These are phyloP conservation scores for Dolomedes plantarius DNA, from an alignment of 2,888 invertebrate genomes.

Conservation along the genomic window DNA sequence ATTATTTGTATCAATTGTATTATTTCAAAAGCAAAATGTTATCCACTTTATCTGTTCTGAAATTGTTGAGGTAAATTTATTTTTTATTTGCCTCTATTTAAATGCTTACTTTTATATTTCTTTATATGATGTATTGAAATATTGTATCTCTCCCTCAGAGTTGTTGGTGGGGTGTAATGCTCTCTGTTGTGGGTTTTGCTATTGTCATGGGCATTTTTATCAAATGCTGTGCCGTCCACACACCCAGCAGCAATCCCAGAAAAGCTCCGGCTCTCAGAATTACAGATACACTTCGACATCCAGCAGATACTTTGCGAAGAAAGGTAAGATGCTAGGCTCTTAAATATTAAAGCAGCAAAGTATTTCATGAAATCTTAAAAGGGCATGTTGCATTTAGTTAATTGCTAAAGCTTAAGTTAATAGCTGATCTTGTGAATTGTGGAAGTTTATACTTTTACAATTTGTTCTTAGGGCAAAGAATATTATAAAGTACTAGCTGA, in stretches of 20 bases:
- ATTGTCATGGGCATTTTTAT: conserved; percentile 98
- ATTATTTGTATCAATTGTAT: too few relatives aligned
- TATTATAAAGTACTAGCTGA: too few relatives aligned
- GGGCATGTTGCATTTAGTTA: too few relatives aligned
- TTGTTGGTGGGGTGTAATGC: conserved; percentile 95
- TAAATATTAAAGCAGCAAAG: not conserved
- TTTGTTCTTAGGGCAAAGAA: too few relatives aligned
- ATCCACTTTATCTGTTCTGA: too few relatives aligned
- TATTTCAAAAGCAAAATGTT: too few relatives aligned
- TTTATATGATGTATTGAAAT: not conserved
- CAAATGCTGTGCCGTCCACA: conserved; percentile 99
- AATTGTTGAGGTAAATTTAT: too few relatives aligned
- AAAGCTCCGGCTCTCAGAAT: conserved; percentile 95
- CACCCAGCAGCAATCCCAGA: conserved; percentile 98
- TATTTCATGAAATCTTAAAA: too few relatives aligned
- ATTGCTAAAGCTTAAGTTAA: too few relatives aligned
- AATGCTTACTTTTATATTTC: not conserved
- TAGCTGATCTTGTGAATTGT: too few relatives aligned
- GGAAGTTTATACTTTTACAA: too few relatives aligned
- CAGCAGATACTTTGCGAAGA: conserved; percentile 92
- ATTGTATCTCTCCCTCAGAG: conserved; percentile 79
- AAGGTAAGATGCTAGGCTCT: conserved; percentile 81
- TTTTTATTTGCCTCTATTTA: too few relatives aligned
- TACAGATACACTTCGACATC: conserved; percentile 91
- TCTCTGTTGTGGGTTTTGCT: conserved; percentile 93